Conservation (phyloP, 2,888 invertebrate species). For the Melieria picta region DNA sequence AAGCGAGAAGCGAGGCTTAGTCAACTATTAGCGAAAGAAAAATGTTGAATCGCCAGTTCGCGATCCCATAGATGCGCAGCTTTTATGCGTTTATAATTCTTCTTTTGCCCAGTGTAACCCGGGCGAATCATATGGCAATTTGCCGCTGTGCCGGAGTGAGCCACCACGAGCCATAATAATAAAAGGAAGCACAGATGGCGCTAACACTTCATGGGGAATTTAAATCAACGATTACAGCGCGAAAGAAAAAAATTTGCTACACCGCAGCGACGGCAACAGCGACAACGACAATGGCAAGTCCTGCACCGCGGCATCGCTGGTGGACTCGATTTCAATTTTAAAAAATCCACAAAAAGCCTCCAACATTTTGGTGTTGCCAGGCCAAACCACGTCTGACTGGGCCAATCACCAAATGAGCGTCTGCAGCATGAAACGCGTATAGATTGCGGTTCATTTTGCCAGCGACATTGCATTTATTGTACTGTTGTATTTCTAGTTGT, state of each 20-base stretch:
- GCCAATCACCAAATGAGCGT: not conserved
- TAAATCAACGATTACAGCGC: slow-evolving; percentile 16
- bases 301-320: not conserved
- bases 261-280: not conserved
- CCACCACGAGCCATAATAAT: too few species aligned
- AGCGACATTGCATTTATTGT: not conserved
- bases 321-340: slow-evolving; percentile 26
- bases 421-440: too few species aligned
- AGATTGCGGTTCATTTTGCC: not conserved
- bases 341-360: not conserved
- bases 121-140: too few species aligned
- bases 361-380: slow-evolving; percentile 2
- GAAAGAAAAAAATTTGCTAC: not conserved
- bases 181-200: too few species aligned
- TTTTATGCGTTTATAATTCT: too few species aligned
- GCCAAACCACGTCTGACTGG: not conserved
- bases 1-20: too few species aligned
- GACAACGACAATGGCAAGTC: not conserved
- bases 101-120: too few species aligned
- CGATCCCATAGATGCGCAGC: too few species aligned
- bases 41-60: too few species aligned
- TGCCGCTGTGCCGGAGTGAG: too few species aligned
- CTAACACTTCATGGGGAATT: slow-evolving; percentile 11
- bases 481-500: not conserved
- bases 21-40: too few species aligned